phyloP scores from a whole-genome alignment of 2,888 invertebrate genomes.

The Caenorhabditis sp. region DNA sequence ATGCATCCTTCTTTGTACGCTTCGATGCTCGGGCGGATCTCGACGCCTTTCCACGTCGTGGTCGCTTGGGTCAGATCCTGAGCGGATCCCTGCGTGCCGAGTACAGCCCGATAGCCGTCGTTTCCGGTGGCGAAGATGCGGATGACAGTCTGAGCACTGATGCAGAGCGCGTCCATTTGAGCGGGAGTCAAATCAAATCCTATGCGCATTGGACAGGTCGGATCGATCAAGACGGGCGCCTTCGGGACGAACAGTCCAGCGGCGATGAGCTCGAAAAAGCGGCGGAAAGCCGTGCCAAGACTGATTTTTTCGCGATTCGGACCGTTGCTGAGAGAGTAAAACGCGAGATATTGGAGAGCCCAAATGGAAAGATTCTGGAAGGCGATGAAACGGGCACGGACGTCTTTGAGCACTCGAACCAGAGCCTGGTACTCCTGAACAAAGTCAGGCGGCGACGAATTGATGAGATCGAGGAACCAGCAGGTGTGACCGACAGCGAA shows the following conservation, averaged over 20 bases:
- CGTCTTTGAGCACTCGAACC: constrained; percentile 92
- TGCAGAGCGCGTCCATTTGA: constrained; percentile 90
- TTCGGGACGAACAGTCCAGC: constrained; percentile 96
- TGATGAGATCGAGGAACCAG: constrained; percentile 97
- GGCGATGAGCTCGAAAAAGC: constrained; percentile 91
- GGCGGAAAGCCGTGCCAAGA: constrained; percentile 90
- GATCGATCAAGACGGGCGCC: constrained; percentile 84
- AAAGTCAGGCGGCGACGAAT: background rate
- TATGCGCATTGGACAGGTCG: constrained; percentile 79
- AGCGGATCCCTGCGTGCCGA: constrained; percentile 43
- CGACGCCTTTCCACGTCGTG: constrained; percentile 19
- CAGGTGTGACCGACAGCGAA: constrained; percentile 95
- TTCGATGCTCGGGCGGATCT: background rate
- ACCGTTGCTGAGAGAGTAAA: constrained; percentile 87
- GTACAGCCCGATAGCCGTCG: constrained; percentile 51
- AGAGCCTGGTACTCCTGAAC: constrained; percentile 80
- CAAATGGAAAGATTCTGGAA: constrained; percentile 93
- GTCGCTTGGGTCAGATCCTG: constrained; percentile 24
- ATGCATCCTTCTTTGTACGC: constrained; percentile 30
- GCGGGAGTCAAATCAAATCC: constrained; percentile 91
- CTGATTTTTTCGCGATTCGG: constrained; percentile 88
- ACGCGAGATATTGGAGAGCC: constrained; percentile 90
- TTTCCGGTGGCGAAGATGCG: constrained; percentile 84
- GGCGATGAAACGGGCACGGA: constrained; percentile 90
- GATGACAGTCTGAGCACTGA: constrained; percentile 92